Evolutionary conservation across 2,797 vertebrate genomes (phyloP).

Genomic region (Lerista edwardsae): DNA sequence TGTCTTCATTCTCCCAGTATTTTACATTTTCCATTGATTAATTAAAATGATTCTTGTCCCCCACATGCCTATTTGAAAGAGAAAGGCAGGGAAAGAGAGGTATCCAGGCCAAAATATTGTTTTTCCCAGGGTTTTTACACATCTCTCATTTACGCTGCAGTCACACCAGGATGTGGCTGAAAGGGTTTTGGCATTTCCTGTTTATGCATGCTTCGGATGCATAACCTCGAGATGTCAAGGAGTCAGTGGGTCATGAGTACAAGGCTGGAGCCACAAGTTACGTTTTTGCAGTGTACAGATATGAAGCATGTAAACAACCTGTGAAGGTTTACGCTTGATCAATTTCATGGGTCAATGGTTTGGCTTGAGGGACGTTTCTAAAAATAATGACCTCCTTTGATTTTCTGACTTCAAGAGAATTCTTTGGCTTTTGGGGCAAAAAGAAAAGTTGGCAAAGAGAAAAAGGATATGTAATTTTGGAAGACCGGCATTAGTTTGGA

Average conservation of each 20-base stretch:
- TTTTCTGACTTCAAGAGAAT: not conserved
- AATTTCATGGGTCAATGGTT: conserved; percentile 38
- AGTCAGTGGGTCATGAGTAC: conserved; percentile 67
- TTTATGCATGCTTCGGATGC: conserved; percentile 69
- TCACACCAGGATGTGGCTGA: conserved; percentile 71
- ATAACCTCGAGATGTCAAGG: conserved; percentile 70
- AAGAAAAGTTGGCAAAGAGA: not conserved
- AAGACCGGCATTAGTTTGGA: not conserved
- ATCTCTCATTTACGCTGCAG: conserved; percentile 70
- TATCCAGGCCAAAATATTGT: conserved; percentile 58
- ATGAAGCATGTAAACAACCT: conserved; percentile 62
- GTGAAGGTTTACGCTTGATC: conserved; percentile 45
- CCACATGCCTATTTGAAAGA: conserved; percentile 37
- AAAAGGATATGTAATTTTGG: not conserved
- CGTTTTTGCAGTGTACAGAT: conserved; percentile 58
- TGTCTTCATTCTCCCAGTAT: not conserved
- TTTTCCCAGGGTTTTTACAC: conserved; percentile 70
- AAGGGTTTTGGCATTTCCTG: conserved; percentile 70
- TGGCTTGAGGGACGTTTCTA: conserved; percentile 41
- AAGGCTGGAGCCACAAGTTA: conserved; percentile 50
- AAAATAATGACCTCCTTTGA: not conserved
- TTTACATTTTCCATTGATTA: conserved; percentile 50
- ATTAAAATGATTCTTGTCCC: conserved; percentile 40
- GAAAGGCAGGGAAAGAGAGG: not conserved
- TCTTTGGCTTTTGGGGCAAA: not conserved